These are phyloP conservation scores for Ariolimax columbianus DNA, from an alignment of 2,888 invertebrate species.

Conservation along the genomic window DNA sequence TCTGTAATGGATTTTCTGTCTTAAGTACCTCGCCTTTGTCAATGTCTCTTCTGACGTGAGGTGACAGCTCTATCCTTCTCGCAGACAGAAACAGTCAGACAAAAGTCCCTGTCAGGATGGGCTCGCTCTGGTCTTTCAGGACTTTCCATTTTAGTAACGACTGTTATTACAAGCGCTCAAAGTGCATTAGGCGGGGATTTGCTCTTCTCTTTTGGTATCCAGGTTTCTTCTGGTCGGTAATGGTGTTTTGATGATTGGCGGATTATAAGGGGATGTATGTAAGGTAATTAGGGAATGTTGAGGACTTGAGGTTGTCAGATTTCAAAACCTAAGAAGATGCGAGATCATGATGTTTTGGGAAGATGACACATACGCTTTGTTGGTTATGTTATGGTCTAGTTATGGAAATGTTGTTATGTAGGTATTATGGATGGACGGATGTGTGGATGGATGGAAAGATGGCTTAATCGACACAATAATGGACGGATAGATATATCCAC, in stretches of 20 bases:
- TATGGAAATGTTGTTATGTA: no score
- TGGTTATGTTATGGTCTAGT: no score
- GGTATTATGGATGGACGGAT: no score
- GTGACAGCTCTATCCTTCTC: not conserved
- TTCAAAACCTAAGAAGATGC: not conserved
- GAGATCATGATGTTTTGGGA: not conserved
- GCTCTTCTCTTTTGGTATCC: not conserved
- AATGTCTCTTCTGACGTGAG: not conserved
- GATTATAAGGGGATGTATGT: not conserved
- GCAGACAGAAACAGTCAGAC: not conserved
- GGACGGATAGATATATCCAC: not conserved
- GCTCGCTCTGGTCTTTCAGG: not conserved
- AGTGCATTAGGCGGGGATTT: constrained; percentile 19
- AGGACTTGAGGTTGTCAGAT: not conserved
- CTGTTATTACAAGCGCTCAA: not conserved
- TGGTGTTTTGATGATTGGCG: not conserved
- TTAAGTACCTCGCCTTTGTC: not conserved
- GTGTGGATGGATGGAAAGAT: no score
- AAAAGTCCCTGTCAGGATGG: not conserved
- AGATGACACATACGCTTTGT: no score
- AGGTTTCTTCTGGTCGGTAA: not conserved
- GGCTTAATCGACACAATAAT: not conserved
- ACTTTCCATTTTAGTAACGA: constrained; percentile 15
- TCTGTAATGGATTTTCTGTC: not conserved
- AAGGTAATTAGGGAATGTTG: constrained; percentile 35